Percentiles rank a stretch among this genome's conserved stretches.
These are phyloP conservation scores for Machaerirhynchus nigripectus DNA, from an alignment of 2,113 vertebrate genomes.

Conservation along the genomic window DNA sequence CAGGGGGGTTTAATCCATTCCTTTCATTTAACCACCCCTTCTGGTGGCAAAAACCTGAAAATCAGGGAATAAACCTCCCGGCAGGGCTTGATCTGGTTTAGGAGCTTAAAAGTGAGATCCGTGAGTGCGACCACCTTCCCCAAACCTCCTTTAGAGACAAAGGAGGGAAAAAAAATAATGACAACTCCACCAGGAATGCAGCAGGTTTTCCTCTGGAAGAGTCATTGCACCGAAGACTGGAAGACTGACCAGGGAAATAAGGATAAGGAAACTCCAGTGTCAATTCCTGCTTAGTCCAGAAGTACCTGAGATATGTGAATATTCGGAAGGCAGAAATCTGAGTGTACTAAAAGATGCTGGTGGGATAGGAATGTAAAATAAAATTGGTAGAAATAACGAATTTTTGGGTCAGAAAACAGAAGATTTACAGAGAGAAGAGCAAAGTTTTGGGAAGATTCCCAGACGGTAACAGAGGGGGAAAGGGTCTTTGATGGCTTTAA, in stretches of 20 bases:
- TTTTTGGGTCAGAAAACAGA: neutral
- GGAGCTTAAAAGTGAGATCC: neutral
- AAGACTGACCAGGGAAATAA: neutral
- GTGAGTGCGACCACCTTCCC: neutral
- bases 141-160: neutral
- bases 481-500: neutral
- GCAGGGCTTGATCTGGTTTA: neutral
- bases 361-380: rapidly evolving
- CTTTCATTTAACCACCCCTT: neutral
- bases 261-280: neutral
- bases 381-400: neutral
- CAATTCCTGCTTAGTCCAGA: neutral
- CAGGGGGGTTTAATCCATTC: neutral
- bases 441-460: neutral
- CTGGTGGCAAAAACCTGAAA: neutral
- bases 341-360: neutral
- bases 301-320: neutral
- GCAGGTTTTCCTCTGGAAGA: neutral
- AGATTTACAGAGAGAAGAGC: neutral
- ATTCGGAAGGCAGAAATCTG: neutral
- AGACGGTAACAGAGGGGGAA: neutral
- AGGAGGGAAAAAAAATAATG: rapidly evolving
- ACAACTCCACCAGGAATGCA: neutral
- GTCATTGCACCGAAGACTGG: neutral
- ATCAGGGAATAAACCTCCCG: neutral